A percentile compares a stretch with the other conserved stretches of the same genome.
phyloP scores from a whole-genome alignment of 2,888 invertebrate species.

The Drosophila austrosaltans region DNA sequence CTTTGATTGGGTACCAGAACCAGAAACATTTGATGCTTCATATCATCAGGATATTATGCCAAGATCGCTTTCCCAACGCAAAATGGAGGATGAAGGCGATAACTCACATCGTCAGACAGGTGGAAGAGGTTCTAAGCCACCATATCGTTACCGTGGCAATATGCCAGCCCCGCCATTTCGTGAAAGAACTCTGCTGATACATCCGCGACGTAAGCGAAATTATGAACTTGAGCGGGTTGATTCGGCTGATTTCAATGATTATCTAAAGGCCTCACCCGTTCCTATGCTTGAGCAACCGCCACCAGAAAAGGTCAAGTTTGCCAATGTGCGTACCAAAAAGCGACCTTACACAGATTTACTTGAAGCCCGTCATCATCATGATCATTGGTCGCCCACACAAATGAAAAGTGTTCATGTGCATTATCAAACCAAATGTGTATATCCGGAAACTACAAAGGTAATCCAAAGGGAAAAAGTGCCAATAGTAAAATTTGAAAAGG shows the following conservation, averaged over 20 bases:
- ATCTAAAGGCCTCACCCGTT: slow-evolving; percentile 47
- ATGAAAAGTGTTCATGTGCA: slow-evolving; percentile 74
- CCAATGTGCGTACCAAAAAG: slow-evolving; percentile 72
- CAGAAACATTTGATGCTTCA: slow-evolving; percentile 36
- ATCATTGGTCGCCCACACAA: slow-evolving; percentile 80
- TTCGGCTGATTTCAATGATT: slow-evolving; percentile 68
- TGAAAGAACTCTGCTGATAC: slow-evolving; percentile 77
- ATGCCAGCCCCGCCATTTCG: slow-evolving; percentile 81
- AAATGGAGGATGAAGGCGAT: slow-evolving; percentile 19
- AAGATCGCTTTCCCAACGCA: neutral
- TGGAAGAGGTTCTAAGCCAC: slow-evolving; percentile 25
- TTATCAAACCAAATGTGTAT: slow-evolving; percentile 74
- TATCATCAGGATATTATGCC: neutral
- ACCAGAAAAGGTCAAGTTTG: slow-evolving; percentile 58
- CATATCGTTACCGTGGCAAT: slow-evolving; percentile 68
- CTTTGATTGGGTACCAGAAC: slow-evolving; percentile 80
- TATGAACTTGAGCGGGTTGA: slow-evolving; percentile 69
- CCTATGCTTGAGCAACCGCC: slow-evolving; percentile 71
- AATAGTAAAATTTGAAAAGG: slow-evolving; percentile 66
- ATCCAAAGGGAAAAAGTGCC: slow-evolving; percentile 45
- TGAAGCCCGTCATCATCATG: slow-evolving; percentile 81
- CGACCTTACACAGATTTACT: slow-evolving; percentile 72
- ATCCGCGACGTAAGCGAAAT: slow-evolving; percentile 76
- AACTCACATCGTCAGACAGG: slow-evolving; percentile 28
- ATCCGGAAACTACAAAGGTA: slow-evolving; percentile 60